Evolutionary conservation across 2,113 vertebrate genomes (phyloP).

Genomic region (Xenopus tropicalis): DNA sequence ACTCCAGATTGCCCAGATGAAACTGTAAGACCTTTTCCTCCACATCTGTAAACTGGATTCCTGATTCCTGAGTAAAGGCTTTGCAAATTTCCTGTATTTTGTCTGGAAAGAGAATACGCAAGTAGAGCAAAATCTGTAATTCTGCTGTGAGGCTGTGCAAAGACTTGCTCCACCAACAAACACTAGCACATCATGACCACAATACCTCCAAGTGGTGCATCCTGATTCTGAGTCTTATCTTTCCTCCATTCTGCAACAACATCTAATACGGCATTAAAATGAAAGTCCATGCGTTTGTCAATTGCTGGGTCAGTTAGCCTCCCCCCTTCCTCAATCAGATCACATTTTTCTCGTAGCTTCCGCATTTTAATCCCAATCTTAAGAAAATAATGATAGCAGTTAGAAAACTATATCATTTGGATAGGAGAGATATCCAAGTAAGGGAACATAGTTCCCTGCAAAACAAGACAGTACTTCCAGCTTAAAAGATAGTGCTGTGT

Average conservation of each 20-base stretch:
- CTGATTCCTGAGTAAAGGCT: constrained; percentile 90
- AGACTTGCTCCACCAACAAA: not conserved
- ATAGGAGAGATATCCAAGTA: not conserved
- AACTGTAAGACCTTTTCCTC: constrained; percentile 95
- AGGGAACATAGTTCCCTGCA: not conserved
- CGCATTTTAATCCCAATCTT: constrained; percentile 93
- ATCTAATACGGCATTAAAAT: constrained; percentile 97
- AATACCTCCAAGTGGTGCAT: constrained; percentile 87
- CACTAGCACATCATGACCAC: constrained; percentile 7
- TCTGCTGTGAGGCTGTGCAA: not conserved
- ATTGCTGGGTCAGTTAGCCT: constrained; percentile 84
- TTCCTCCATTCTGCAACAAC: constrained; percentile 98
- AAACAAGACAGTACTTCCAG: not conserved
- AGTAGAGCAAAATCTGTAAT: not conserved
- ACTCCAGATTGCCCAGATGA: constrained; percentile 95
- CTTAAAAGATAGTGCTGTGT: too few relatives aligned
- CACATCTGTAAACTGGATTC: constrained; percentile 88
- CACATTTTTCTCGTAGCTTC: constrained; percentile 89
- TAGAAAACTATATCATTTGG: constrained; percentile 20
- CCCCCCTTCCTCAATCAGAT: constrained; percentile 94
- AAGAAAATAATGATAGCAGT: constrained; percentile 44
- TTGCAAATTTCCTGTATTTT: constrained; percentile 94
- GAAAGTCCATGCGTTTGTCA: constrained; percentile 98
- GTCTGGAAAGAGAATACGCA: constrained; percentile 62
- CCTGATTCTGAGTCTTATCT: constrained; percentile 91